phyloP scores from a whole-genome alignment of 2,888 invertebrate genomes.

The Andrena bicolor region DNA sequence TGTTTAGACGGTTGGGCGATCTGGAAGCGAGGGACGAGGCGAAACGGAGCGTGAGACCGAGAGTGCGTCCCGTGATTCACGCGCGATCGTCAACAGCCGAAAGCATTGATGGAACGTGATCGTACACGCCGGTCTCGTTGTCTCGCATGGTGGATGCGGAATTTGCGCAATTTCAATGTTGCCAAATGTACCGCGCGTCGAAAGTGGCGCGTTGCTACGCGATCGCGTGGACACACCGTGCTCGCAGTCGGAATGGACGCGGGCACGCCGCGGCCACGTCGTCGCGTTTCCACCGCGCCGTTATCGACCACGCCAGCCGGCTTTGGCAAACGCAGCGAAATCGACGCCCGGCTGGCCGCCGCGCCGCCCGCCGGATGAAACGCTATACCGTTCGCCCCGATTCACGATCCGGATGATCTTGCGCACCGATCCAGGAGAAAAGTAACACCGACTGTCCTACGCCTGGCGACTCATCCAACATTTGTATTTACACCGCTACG shows the following conservation, averaged over 20 bases:
- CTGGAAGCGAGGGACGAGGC: background rate
- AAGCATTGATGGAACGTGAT: background rate
- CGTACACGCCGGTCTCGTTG: constrained; percentile 2
- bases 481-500: background rate
- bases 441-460: background rate
- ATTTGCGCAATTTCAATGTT: constrained; percentile 64
- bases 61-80: background rate
- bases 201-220: constrained; percentile 67
- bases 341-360: constrained; percentile 49
- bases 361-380: constrained; percentile 27
- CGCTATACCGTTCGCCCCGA: constrained; percentile 3
- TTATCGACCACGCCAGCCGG: constrained; percentile 68
- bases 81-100: background rate
- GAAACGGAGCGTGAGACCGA: background rate
- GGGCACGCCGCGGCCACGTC: constrained; percentile 62
- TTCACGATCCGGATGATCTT: background rate
- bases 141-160: constrained; percentile 52
- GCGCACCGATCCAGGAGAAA: background rate
- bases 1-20: background rate
- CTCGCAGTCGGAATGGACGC: constrained; percentile 46
- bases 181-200: constrained; percentile 49
- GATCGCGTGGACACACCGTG: constrained; percentile 47
- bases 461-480: background rate
- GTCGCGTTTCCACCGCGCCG: constrained; percentile 68
- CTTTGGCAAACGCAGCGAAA: constrained; percentile 65